Base-by-base conservation (phyloP, 2,797 vertebrate genomes). In the Miichthys miiuy region DNA sequence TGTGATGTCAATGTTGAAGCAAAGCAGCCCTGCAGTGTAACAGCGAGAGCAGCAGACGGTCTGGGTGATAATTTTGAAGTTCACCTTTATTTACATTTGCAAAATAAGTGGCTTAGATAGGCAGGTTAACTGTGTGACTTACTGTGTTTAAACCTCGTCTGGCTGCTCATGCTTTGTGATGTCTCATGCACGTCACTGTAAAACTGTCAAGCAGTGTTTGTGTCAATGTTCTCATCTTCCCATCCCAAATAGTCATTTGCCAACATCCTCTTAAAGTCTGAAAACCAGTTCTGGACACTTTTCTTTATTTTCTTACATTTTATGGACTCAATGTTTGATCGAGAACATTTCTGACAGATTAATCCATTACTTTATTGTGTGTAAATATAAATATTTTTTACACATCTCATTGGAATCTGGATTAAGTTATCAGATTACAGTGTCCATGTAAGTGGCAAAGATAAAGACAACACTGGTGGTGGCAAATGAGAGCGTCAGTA, bases 71-170 rank as follows among this genome's bases (percentile, higher is more conserved):
- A 2, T 2, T 42, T 21, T 38, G 16, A 50, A 62, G 27, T 61
- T 25, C 17, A 21, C 17, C 47, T 68, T 66, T 46, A 71, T 62
- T 61, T 67, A 65, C 44, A 64, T 68, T 77, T 51, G 5, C 44
- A 74, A 38, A 46, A 9, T 34, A 47, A 61, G 47, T 55, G 48
- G 30, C 34, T 79, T 47, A 38, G 67, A 71, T 66, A 17, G 55
- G 50, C 48, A 38, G 56, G 25, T 30, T 30, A 55, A 68, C 48
- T 5, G 27, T 21, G 7, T 20, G 6, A 48, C 13, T 0, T 38
- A 2, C 4, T 38, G 27, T 50, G 7, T 34, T 57, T 51, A 44
- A 68, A 68, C 42, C 10, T 51, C 0, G 48, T 48, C 30, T 55
- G 58, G 48, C 6, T 2, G 27, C 66, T 62, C 5, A 3, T 47